phyloP scores from a whole-genome alignment of 2,797 vertebrate genomes.

The Nyctalus aviator region DNA sequence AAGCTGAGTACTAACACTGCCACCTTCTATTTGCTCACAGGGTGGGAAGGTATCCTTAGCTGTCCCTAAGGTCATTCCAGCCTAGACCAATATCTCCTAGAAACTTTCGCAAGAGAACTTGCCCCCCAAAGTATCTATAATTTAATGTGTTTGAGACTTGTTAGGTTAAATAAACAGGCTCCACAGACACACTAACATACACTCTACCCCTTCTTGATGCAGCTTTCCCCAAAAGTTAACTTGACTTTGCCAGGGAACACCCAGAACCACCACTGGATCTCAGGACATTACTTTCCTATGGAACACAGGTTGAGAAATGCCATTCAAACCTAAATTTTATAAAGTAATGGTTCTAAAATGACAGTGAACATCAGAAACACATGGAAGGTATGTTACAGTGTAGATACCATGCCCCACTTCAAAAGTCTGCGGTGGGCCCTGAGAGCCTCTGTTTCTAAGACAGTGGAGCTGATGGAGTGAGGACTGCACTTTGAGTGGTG shows the following conservation, averaged over 20 bases:
- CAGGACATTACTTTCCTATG: neutral
- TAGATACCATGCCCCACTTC: neutral
- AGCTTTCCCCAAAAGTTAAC: neutral
- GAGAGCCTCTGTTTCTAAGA: neutral
- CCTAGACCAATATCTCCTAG: neutral
- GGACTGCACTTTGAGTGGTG: neutral
- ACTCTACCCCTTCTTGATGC: neutral
- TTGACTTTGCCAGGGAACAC: neutral
- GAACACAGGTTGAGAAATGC: neutral
- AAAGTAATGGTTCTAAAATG: slow-evolving; percentile 30
- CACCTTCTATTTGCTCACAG: neutral
- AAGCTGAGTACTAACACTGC: neutral
- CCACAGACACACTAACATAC: neutral
- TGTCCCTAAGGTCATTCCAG: neutral
- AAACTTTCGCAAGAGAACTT: neutral
- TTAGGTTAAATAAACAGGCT: neutral
- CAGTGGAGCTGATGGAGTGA: neutral
- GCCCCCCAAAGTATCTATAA: neutral
- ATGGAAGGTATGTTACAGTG: neutral
- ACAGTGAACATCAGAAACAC: neutral
- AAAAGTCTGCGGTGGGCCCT: neutral
- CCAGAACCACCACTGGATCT: neutral
- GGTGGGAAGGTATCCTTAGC: neutral
- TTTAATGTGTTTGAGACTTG: neutral
- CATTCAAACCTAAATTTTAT: neutral